phyloP scores from a whole-genome alignment of 1,140 invertebrate species.

The Euschistus heros region DNA sequence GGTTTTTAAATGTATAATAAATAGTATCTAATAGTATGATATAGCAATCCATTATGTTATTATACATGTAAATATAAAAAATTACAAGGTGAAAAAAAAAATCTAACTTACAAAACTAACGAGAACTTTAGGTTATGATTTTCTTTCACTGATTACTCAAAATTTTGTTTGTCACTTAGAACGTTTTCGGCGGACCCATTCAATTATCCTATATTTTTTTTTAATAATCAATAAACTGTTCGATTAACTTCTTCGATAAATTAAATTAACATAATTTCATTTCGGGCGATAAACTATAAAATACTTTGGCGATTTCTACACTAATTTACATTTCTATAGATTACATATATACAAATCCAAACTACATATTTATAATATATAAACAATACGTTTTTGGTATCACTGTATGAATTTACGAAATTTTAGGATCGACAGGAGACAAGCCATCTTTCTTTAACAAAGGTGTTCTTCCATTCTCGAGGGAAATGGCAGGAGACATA shows the following conservation, averaged over 20 bases:
- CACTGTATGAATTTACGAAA: neutral
- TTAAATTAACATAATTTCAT: neutral
- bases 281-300: neutral
- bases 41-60: too few species aligned
- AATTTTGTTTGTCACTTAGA: too few species aligned
- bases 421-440: slow-evolving; percentile 9
- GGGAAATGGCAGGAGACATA: slow-evolving; percentile 36
- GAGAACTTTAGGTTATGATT: too few species aligned
- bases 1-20: too few species aligned
- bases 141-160: too few species aligned
- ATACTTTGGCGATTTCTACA: slow-evolving; percentile 12
- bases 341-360: slow-evolving; percentile 7
- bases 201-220: neutral
- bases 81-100: too few species aligned
- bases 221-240: neutral
- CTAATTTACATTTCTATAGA: slow-evolving; percentile 10
- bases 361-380: neutral
- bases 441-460: slow-evolving; percentile 3
- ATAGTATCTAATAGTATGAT: too few species aligned
- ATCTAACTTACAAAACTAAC: too few species aligned
- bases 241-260: neutral
- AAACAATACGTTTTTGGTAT: neutral
- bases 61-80: too few species aligned
- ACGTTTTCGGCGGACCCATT: neutral
- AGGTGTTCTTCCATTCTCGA: slow-evolving; percentile 5